A percentile compares a stretch with the other conserved stretches of the same genome.
Evolutionary conservation across 2,888 invertebrate species (phyloP).

Genomic region (Auanema sp.): DNA sequence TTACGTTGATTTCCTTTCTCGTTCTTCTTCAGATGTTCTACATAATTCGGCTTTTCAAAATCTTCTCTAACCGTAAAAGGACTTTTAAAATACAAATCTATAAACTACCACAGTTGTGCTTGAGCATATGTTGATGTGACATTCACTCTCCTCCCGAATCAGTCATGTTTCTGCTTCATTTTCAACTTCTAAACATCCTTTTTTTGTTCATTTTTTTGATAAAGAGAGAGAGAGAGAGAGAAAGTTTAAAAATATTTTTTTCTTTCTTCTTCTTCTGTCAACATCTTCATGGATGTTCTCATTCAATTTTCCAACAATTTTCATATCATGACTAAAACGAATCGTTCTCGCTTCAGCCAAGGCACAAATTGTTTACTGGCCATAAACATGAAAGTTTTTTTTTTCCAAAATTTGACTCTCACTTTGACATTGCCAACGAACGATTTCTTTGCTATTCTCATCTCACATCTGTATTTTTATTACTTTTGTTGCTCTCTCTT

Average conservation of each 20-base stretch:
- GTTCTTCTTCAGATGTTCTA: not conserved
- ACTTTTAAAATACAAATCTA: not conserved
- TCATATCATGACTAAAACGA: too few relatives aligned
- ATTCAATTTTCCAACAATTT: too few relatives aligned
- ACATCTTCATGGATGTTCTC: not conserved
- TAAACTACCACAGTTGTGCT: not conserved
- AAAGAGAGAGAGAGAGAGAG: too few relatives aligned
- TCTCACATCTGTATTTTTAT: not conserved
- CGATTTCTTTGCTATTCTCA: not conserved
- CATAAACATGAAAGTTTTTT: not conserved
- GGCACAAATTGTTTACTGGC: not conserved
- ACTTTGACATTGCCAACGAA: not conserved
- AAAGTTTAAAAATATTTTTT: not conserved
- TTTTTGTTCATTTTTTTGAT: not conserved
- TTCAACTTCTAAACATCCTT: not conserved
- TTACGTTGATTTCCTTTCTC: too few relatives aligned
- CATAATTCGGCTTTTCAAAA: slow-evolving; percentile 2
- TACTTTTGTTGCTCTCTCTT: slow-evolving; percentile 3
- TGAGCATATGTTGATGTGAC: not conserved
- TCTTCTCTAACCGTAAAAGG: not conserved
- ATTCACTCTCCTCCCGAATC: not conserved
- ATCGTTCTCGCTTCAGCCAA: not conserved
- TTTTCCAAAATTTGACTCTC: not conserved
- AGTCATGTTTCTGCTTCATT: not conserved
- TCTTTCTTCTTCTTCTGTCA: not conserved